These are phyloP conservation scores for Sebastes oblongus DNA, from an alignment of 2,797 vertebrate genomes.

Conservation along the genomic window DNA sequence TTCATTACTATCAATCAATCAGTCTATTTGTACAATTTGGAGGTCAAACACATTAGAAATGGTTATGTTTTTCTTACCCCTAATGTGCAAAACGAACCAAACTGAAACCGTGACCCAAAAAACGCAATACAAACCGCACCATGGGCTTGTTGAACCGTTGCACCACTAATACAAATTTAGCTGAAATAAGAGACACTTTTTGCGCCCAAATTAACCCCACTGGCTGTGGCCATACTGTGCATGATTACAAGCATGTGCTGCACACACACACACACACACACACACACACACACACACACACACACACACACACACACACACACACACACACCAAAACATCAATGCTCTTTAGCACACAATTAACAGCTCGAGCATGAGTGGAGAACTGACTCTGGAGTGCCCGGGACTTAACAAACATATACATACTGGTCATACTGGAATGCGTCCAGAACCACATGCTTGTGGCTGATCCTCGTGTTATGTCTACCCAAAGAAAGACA, in stretches of 20 bases:
- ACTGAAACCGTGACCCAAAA: no score
- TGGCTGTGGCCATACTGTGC: background rate
- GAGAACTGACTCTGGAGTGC: conserved; percentile 33
- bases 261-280: conserved; percentile 7
- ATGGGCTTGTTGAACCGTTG: no score
- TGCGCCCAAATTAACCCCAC: background rate
- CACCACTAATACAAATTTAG: background rate
- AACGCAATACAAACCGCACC: rapidly evolving
- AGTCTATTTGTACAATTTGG: no score
- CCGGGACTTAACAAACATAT: conserved; percentile 5
- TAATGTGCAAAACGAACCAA: no score
- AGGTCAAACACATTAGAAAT: no score
- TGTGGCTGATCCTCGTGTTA: conserved; percentile 59
- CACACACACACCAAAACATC: conserved; percentile 1
- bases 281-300: conserved; percentile 4
- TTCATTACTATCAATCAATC: no score
- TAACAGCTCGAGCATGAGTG: conserved; percentile 39
- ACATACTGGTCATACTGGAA: conserved; percentile 19
- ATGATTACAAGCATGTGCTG: background rate
- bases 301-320: conserved; percentile 12
- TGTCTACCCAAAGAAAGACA: conserved; percentile 60
- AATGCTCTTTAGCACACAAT: conserved; percentile 37
- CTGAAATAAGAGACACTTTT: background rate
- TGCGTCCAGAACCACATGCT: conserved; percentile 21
- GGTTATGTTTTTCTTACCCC: rapidly evolving